Base-by-base conservation (phyloP, 2,797 vertebrate genomes). In the Centroberyx gerrardi region DNA sequence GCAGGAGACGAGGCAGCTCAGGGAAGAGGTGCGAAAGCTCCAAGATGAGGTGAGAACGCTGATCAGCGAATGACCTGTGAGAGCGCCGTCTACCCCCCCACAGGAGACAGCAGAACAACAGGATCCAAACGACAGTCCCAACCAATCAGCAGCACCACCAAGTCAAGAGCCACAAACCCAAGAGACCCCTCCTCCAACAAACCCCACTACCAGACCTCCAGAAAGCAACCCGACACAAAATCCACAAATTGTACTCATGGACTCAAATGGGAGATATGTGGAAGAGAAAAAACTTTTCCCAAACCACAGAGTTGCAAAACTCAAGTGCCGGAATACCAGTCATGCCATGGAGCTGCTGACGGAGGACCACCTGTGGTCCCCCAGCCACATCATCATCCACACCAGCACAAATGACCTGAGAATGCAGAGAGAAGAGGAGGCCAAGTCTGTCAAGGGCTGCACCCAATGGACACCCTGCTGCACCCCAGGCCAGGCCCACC, bases 361-460 rank as follows among this genome's bases (percentile, higher is more conserved):
- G 49, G 2, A 36, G 8, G 44, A 51, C 15, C 62, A 27, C 14
- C 27, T 64, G 46, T 1, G 40, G 13, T 64, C 28, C 62, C 28
- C 62, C 61, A 64, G 28, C 15, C 62, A 64, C 28, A 48, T 63
- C 14, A 63, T 63, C 10, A 63, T 63, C 61, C 62, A 64, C 28
- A 64, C 62, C 15, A 27, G 5, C 29, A 52, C 63, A 48, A 65
- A 51, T 15, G 48, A 52, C 63, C n/a, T 53, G 9, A 52, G 48
- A 8, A 22, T 3, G n/a, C 62, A 65, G 15, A 5, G 9, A 63
- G 44, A 64, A 49, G 62, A 40, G 29, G 40, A 9, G 14, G 22
- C n/a, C 33, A 36, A 36, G 49, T 46, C 46, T 65, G 15, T 65
- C 17, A 15, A 22, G 8, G 33, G 10, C 18, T 14, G 12, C 10